These are phyloP conservation scores for Odiellus spinosus DNA, from an alignment of 2,888 invertebrate genomes.

Conservation along the genomic window DNA sequence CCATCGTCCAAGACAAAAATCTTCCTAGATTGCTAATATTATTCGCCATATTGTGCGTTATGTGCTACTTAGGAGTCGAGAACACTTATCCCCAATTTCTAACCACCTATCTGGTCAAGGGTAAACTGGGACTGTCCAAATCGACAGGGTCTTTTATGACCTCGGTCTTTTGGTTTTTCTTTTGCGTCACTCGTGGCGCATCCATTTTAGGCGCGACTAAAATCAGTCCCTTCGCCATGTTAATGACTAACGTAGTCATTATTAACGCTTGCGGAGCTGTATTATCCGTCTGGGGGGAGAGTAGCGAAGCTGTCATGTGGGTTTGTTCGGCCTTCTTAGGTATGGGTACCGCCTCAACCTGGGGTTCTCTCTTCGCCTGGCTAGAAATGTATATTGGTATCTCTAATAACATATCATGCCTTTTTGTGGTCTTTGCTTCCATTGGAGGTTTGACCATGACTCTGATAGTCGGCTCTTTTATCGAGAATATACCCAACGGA, in stretches of 20 bases:
- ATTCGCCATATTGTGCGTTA: no score
- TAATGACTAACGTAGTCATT: conserved; percentile 27
- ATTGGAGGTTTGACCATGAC: conserved; percentile 29
- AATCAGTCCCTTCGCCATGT: conserved; percentile 28
- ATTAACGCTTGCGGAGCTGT: conserved; percentile 25
- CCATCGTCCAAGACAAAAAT: no score
- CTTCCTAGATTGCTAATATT: no score
- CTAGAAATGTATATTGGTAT: conserved; percentile 31
- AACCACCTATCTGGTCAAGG: conserved; percentile 28
- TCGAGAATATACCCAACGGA: no score
- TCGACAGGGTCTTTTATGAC: conserved; percentile 28
- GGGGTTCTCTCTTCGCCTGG: conserved; percentile 33
- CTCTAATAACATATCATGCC: conserved; percentile 31
- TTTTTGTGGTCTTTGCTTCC: conserved; percentile 31
- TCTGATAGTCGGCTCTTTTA: conserved; percentile 3
- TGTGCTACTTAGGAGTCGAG: conserved; percentile 26
- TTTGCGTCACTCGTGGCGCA: conserved; percentile 29
- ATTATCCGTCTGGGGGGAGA: conserved; percentile 23
- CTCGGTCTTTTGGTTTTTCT: conserved; percentile 32
- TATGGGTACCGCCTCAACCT: conserved; percentile 32
- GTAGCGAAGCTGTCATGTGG: conserved; percentile 27
- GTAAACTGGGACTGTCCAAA: conserved; percentile 25
- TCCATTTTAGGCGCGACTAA: conserved; percentile 30
- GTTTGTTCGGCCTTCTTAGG: conserved; percentile 29
- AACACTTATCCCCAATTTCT: conserved; percentile 32